Percentiles rank a stretch among this genome's conserved stretches.
Conservation (phyloP, 1,140 invertebrate species). For the Lucilia sericata region DNA sequence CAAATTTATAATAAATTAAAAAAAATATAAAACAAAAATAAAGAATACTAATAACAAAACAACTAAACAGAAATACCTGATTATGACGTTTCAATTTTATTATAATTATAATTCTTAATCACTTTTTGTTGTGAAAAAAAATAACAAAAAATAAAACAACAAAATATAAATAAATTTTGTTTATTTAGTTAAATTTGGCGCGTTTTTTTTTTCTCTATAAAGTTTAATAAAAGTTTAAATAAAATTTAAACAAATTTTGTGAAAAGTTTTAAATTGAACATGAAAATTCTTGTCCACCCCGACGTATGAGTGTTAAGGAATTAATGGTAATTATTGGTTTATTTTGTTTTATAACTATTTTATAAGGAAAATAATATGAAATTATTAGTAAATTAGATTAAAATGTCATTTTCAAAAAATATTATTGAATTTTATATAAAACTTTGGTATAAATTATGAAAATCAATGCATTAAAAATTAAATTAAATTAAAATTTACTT, state of each 20-base stretch:
- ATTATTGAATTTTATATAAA: too few species aligned
- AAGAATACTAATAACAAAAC: background rate
- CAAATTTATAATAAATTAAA: background rate
- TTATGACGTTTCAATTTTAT: background rate
- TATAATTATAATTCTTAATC: background rate
- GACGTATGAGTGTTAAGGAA: slow-evolving; percentile 6
- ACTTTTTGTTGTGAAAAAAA: background rate
- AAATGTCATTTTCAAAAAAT: too few species aligned
- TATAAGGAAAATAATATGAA: background rate
- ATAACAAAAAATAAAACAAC: background rate
- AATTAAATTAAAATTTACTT: too few species aligned
- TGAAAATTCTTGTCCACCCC: background rate
- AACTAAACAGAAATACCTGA: background rate
- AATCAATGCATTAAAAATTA: too few species aligned
- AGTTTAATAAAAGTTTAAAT: background rate
- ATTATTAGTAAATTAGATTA: too few species aligned
- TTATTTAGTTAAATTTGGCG: background rate
- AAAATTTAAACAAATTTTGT: background rate
- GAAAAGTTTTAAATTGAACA: background rate
- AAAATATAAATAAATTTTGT: background rate
- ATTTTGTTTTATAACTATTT: background rate
- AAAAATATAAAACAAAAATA: background rate
- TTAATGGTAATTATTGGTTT: background rate
- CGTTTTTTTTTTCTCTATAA: background rate
- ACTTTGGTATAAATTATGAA: too few species aligned